Evolutionary conservation across 2,113 vertebrate genomes (phyloP).

Genomic region (Cheilinus undulatus): DNA sequence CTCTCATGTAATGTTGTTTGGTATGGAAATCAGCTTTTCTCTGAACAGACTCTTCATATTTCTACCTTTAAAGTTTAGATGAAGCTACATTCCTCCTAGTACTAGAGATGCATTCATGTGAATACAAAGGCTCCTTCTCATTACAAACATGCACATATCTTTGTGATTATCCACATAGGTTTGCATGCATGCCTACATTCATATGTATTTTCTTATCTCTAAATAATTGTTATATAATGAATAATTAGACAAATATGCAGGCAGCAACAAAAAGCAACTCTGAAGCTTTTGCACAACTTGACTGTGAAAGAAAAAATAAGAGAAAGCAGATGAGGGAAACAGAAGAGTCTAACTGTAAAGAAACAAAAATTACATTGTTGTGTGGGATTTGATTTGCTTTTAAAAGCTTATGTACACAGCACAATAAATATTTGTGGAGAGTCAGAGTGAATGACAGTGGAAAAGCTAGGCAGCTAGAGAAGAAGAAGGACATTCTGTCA

Average conservation of each 20-base stretch:
- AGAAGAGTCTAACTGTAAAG: slow-evolving; percentile 7
- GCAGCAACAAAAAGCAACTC: slow-evolving; percentile 31
- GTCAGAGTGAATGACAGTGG: slow-evolving; percentile 45
- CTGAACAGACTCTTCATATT: slow-evolving; percentile 6
- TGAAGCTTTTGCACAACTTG: slow-evolving; percentile 47
- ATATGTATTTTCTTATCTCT: not conserved
- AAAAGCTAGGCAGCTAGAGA: slow-evolving; percentile 30
- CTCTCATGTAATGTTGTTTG: not conserved
- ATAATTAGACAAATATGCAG: slow-evolving; percentile 17
- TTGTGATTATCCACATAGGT: not conserved
- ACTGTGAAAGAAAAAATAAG: slow-evolving; percentile 30
- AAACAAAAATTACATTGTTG: slow-evolving; percentile 46
- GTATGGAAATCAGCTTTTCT: slow-evolving; percentile 28
- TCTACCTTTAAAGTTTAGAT: slow-evolving; percentile 29
- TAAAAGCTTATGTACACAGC: slow-evolving; percentile 43
- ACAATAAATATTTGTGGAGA: slow-evolving; percentile 50
- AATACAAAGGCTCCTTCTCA: slow-evolving; percentile 5
- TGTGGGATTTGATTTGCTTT: slow-evolving; percentile 59
- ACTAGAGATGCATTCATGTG: slow-evolving; percentile 22
- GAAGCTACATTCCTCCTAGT: slow-evolving; percentile 18
- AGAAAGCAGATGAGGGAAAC: not conserved
- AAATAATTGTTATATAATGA: not conserved
- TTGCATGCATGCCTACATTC: not conserved
- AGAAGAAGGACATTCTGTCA: slow-evolving; percentile 53
- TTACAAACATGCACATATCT: not conserved